Conservation (phyloP, 2,113 vertebrate species). For the Nothocercus julius region DNA sequence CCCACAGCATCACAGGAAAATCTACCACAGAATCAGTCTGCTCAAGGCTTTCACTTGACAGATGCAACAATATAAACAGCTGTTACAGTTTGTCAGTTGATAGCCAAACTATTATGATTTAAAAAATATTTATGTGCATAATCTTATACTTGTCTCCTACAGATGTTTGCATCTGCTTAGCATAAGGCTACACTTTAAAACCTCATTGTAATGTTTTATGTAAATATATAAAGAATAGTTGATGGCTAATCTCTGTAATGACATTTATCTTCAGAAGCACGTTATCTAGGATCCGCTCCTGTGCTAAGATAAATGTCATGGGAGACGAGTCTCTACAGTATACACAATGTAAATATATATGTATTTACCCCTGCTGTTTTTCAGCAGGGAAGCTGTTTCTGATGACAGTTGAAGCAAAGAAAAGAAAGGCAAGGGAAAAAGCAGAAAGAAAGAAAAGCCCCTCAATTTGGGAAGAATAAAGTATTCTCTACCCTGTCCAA, state of each 20-base stretch:
- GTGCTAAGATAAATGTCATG: conserved; percentile 58
- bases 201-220: conserved; percentile 56
- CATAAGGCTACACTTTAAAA: conserved; percentile 19
- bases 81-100: neutral
- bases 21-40: neutral
- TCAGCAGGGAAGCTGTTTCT: neutral
- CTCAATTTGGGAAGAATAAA: neutral
- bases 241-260: conserved; percentile 49
- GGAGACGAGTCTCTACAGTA: conserved; percentile 14
- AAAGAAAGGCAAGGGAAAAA: neutral
- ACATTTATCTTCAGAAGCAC: conserved; percentile 40
- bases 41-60: neutral
- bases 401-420: neutral
- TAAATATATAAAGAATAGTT: conserved; percentile 59
- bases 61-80: neutral
- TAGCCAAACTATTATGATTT: conserved; percentile 2
- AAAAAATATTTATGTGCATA: neutral
- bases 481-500: neutral
- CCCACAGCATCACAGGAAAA: neutral
- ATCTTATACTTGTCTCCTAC: neutral
- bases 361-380: conserved; percentile 39
- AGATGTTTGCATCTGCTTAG: neutral
- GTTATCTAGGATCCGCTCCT: conserved; percentile 49
- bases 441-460: neutral
- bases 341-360: conserved; percentile 22